Conservation (phyloP, 2,888 invertebrate species). For the Meteorus cinctellus region DNA sequence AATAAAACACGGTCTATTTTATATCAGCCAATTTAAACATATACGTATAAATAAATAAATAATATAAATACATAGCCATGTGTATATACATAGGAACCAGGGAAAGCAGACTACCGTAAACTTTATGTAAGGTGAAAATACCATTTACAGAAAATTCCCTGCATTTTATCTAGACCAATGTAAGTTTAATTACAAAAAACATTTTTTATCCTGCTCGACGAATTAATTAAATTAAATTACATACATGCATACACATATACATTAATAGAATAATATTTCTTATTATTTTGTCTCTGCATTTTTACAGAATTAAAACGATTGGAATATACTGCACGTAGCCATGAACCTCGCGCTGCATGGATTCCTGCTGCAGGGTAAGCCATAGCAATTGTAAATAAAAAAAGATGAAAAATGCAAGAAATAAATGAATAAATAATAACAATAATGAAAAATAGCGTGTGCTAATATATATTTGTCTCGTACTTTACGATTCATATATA, state of each 20-base stretch:
- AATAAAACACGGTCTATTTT: neutral
- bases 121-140: slow-evolving; percentile 68
- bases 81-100: slow-evolving; percentile 25
- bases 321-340: slow-evolving; percentile 64
- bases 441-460: slow-evolving; percentile 5
- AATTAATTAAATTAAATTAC: neutral
- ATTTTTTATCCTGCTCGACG: too few relatives aligned
- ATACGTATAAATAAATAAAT: neutral
- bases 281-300: neutral
- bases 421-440: neutral
- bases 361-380: slow-evolving; percentile 71
- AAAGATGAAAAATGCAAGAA: neutral
- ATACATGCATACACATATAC: neutral
- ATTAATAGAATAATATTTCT: neutral
- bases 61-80: neutral
- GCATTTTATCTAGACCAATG: neutral
- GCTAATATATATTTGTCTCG: neutral
- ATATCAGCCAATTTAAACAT: slow-evolving; percentile 7
- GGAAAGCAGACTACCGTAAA: slow-evolving; percentile 27
- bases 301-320: slow-evolving; percentile 63
- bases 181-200: too few relatives aligned
- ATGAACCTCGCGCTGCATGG: slow-evolving; percentile 74
- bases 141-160: slow-evolving; percentile 33
- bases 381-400: slow-evolving; percentile 1
- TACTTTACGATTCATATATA: neutral